Evolutionary conservation across 2,113 vertebrate genomes (phyloP).

Genomic region (Geococcyx californianus): DNA sequence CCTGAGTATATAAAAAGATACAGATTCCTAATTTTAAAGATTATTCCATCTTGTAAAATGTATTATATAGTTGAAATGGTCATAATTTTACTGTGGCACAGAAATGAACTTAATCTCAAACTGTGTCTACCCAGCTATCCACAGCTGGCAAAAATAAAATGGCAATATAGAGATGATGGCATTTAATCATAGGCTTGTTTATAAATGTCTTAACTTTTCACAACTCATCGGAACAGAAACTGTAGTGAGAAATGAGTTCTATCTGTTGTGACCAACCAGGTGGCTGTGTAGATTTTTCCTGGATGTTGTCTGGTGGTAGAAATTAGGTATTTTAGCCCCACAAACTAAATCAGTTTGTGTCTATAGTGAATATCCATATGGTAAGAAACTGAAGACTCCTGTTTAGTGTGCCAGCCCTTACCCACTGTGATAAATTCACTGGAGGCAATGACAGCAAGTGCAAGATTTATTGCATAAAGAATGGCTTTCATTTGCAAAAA

Average conservation of each 20-base stretch:
- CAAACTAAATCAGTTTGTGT: neutral
- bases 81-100: neutral
- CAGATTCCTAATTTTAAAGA: neutral
- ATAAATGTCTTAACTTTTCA: neutral
- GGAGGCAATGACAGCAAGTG: neutral
- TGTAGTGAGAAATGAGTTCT: neutral
- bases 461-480: neutral
- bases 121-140: neutral
- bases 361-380: neutral
- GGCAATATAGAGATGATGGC: neutral
- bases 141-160: neutral
- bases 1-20: neutral
- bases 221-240: neutral
- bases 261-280: accelerated
- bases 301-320: neutral
- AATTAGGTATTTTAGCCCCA: neutral
- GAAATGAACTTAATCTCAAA: neutral
- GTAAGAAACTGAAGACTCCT: neutral
- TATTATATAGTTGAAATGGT: neutral
- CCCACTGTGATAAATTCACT: neutral
- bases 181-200: neutral
- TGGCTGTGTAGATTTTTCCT: neutral
- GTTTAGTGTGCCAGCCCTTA: neutral
- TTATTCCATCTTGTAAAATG: neutral
- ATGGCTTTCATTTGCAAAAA: neutral